Evolutionary conservation across 2,888 invertebrate species (phyloP), one percentile per base, ranked within the genome.

Genomic region (Invenusta paracnida): DNA sequence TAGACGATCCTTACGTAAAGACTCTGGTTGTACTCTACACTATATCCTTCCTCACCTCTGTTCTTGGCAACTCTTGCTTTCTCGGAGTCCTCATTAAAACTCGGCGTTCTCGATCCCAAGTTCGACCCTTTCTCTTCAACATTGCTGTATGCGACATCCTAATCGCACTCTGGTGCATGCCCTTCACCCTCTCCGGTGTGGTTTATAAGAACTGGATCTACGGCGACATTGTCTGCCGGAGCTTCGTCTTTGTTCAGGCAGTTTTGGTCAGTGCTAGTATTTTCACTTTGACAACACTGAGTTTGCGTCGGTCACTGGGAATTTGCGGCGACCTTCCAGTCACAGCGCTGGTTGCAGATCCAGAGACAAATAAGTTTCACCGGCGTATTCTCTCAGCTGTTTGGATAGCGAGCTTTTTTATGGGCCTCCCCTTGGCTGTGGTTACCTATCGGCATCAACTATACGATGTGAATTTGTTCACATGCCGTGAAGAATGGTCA

Each of bases 241-340:
- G 82, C 5, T 29, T 82, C 27, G 29, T 23, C 5, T 82, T 82
- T 27, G 27, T 30, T 1, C 29, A 17, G 2, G 29, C 30, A 5
- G 82, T 30, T 30, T 23, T 82, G 11, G 30, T 82, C 23, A 29
- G 29, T 17, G 82, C 82, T 28, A 29, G 29, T 2, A 30, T 82
- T 0, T 82, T 82, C 82, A 82, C 82, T 23, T 28, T 82, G 29
- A 82, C 82, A 82, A 82, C 82, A 23, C 29, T 82, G 25, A 82
- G 82, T 30, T 27, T 29, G 23, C 82, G 82, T 5, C 0, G 27
- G 0, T 29, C 29, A 23, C 30, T 82, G 29, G 82, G 82, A 1
- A 30, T 82, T 23, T 30, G 82, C 82, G 30, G 82, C 2, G 1
- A 29, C 0, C 1, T 82, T 25, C 82, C 29, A 27, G 82, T 28